A percentile compares a stretch with the other conserved stretches of the same genome.
Conservation (phyloP, 2,113 vertebrate species). For the Sardina pilchardus region DNA sequence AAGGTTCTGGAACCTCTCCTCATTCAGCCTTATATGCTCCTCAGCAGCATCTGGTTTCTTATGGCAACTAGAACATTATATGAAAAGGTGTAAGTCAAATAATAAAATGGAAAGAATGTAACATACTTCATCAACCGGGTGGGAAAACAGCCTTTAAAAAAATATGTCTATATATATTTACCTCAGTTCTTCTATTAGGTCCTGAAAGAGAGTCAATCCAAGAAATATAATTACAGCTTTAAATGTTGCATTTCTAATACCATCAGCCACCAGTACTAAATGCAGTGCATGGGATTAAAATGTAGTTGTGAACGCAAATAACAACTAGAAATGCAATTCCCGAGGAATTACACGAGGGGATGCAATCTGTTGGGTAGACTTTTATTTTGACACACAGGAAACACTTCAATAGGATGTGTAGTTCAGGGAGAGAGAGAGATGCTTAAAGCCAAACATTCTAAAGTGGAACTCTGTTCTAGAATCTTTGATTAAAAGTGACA, state of each 20-base stretch:
- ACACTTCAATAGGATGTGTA: no score
- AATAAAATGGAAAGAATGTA: not conserved
- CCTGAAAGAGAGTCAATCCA: constrained; percentile 48
- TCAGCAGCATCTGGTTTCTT: constrained; percentile 62
- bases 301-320: not conserved
- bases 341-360: no score
- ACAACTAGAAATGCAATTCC: no score
- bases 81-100: not conserved
- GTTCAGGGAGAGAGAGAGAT: no score
- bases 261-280: not conserved
- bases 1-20: constrained; percentile 63
- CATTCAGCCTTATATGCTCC: constrained; percentile 61
- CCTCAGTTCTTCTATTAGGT: constrained; percentile 53
- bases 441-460: no score
- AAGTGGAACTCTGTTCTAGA: no score
- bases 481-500: no score
- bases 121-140: not conserved
- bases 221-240: constrained; percentile 19
- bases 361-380: no score
- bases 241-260: not conserved
- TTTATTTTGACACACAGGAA: no score
- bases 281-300: not conserved
- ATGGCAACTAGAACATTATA: constrained; percentile 38
- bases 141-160: not conserved
- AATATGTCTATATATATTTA: constrained; percentile 38